phyloP scores from a whole-genome alignment of 2,797 vertebrate genomes.

The Miichthys miiuy region DNA sequence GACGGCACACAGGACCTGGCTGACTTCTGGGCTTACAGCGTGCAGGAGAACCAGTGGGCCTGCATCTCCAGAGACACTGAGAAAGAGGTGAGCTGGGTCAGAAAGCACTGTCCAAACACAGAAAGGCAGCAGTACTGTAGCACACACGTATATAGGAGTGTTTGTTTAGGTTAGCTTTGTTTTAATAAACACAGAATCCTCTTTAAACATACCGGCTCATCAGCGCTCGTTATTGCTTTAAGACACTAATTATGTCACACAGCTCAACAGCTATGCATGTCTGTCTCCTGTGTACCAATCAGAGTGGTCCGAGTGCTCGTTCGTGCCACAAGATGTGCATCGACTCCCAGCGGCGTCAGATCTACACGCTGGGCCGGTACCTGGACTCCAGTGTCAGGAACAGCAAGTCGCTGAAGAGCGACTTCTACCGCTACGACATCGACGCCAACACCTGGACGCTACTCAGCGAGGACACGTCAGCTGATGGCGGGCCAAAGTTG shows the following conservation, averaged over 20 bases:
- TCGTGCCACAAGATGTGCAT: conserved; percentile 99
- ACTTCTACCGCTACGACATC: conserved; percentile 98
- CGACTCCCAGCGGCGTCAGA: conserved; percentile 96
- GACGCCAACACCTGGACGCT: conserved; percentile 96
- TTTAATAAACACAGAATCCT: too few relatives aligned
- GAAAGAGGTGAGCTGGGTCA: conserved; percentile 89
- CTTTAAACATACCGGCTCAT: too few relatives aligned
- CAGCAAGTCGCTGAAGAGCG: conserved; percentile 98
- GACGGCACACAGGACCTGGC: conserved; percentile 99
- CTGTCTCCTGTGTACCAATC: neutral
- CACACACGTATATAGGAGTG: too few relatives aligned
- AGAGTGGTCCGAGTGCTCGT: conserved; percentile 96
- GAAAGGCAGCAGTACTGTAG: neutral
- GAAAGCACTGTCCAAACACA: neutral
- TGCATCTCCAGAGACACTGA: conserved; percentile 99
- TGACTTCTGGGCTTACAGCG: conserved; percentile 99
- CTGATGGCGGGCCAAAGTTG: conserved; percentile 95
- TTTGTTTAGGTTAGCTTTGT: too few relatives aligned
- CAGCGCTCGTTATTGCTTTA: too few relatives aligned
- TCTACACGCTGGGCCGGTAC: conserved; percentile 97
- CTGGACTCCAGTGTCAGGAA: conserved; percentile 98
- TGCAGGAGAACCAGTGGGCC: conserved; percentile 98
- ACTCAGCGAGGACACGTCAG: conserved; percentile 97
- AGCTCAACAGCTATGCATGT: too few relatives aligned
- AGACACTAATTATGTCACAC: too few relatives aligned